Percentiles rank a stretch among this genome's conserved stretches.
Conservation (phyloP, 1,140 invertebrate species). For the Heliconius hermathena region DNA sequence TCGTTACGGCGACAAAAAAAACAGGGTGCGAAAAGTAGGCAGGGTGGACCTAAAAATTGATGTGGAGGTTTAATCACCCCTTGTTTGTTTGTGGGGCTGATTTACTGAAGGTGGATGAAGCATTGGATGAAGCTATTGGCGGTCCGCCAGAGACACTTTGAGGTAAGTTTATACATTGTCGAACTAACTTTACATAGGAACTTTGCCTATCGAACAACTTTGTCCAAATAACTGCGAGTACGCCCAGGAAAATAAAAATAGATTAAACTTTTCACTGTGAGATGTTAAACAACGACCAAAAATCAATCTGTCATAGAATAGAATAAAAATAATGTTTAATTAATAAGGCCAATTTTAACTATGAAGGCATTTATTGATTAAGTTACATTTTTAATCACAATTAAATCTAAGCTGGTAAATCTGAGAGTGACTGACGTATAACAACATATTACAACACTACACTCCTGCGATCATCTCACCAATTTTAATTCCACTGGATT, state of each 20-base stretch:
- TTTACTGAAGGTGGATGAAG: constrained; percentile 59
- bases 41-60: constrained; percentile 40
- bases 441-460: background rate
- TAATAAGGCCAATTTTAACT: too few species aligned
- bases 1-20: constrained; percentile 40
- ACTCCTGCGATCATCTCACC: constrained; percentile 42
- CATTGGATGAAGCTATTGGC: constrained; percentile 47
- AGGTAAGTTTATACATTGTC: constrained; percentile 41
- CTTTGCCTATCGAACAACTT: constrained; percentile 25
- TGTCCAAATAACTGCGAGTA: background rate
- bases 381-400: too few species aligned
- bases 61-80: constrained; percentile 49
- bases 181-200: constrained; percentile 33
- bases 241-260: constrained; percentile 3
- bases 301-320: background rate
- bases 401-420: background rate
- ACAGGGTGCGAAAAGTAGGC: constrained; percentile 34
- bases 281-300: background rate
- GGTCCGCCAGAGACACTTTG: constrained; percentile 51
- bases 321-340: too few species aligned
- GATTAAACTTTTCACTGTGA: background rate
- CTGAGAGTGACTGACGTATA: background rate
- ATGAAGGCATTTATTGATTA: too few species aligned
- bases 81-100: constrained; percentile 64
- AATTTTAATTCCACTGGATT: constrained; percentile 46